Evolutionary conservation across 2,797 vertebrate species (phyloP).

Genomic region (Alosa sapidissima): DNA sequence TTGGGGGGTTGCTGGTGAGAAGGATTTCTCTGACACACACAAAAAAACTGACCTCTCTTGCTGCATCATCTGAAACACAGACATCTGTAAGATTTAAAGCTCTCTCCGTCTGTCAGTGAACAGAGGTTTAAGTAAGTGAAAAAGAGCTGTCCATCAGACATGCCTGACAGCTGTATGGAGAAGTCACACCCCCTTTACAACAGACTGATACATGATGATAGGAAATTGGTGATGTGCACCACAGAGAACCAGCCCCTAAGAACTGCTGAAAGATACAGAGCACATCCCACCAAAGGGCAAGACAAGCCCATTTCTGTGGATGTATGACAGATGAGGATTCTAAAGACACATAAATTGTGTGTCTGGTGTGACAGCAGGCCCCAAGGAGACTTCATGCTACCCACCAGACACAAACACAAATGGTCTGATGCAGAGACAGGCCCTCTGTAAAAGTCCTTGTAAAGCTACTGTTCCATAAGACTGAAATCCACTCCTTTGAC

Average conservation of each 20-base stretch:
- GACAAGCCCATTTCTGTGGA: background rate
- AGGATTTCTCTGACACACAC: background rate
- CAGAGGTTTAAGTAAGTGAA: background rate
- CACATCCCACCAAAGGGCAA: background rate
- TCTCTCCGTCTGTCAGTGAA: background rate
- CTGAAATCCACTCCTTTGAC: background rate
- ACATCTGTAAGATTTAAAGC: background rate
- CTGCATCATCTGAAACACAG: background rate
- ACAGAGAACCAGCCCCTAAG: background rate
- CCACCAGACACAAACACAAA: background rate
- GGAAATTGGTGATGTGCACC: background rate
- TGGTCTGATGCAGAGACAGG: background rate
- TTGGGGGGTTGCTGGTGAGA: background rate
- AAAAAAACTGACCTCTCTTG: background rate
- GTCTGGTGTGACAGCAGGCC: background rate
- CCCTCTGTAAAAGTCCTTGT: background rate
- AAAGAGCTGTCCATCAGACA: constrained; percentile 8
- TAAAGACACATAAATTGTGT: background rate
- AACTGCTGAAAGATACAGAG: background rate
- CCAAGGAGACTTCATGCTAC: background rate
- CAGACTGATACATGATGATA: background rate
- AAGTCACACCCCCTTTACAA: background rate
- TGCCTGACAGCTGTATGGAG: background rate
- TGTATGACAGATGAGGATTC: background rate
- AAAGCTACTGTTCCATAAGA: background rate